A percentile compares a stretch with the other conserved stretches of the same genome.
Conservation (phyloP, 2,797 vertebrate genomes). For the Alcedo quadribrachys region DNA sequence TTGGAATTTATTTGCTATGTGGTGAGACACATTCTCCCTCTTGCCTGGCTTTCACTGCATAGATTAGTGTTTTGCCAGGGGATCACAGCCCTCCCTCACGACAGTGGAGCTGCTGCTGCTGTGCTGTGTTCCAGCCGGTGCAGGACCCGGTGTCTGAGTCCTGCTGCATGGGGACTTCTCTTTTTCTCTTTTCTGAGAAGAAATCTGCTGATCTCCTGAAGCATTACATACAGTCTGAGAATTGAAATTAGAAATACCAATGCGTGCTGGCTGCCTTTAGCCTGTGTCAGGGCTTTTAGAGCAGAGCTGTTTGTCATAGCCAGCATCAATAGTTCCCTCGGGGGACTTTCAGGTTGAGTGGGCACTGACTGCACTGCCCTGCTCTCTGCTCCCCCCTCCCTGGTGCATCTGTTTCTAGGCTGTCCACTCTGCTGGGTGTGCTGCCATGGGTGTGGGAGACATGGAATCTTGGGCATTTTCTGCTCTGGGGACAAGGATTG, state of each 20-base stretch:
- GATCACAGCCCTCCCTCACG: conserved; percentile 28
- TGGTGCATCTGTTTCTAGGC: not conserved
- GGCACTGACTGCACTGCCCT: not conserved
- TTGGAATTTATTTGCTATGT: conserved; percentile 45
- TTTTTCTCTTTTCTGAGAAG: not conserved
- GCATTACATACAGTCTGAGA: not conserved
- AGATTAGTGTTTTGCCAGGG: conserved; percentile 49
- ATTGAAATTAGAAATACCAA: not conserved
- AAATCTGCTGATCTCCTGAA: not conserved
- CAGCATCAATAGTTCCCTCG: not conserved
- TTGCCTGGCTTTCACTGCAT: conserved; percentile 35
- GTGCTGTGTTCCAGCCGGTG: conserved; percentile 24
- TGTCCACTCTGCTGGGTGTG: not conserved
- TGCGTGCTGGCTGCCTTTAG: not conserved
- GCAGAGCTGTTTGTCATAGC: not conserved
- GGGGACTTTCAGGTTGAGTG: not conserved
- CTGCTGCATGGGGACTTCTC: not conserved
- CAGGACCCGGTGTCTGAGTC: not conserved
- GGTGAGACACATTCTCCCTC: conserved; percentile 41
- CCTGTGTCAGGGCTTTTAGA: not conserved
- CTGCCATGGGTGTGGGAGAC: not conserved
- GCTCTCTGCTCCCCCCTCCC: not conserved
- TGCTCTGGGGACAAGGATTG: not conserved
- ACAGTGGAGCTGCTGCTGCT: conserved; percentile 14
- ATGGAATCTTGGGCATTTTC: not conserved